These are phyloP conservation scores for Tetropium fuscum DNA, from an alignment of 2,888 invertebrate genomes.

Conservation along the genomic window DNA sequence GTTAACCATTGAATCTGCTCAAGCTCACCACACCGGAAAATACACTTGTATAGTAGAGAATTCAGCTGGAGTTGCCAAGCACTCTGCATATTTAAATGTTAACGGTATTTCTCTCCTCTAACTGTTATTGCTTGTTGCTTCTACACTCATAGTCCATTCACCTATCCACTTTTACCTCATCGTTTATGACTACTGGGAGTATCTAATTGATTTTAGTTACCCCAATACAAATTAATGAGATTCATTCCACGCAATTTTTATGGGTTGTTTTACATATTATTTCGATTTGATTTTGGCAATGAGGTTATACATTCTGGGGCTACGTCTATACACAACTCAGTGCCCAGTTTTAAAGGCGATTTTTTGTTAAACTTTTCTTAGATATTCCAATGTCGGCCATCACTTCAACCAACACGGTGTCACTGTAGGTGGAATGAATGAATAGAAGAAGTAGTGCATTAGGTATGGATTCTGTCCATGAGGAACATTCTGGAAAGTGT, in stretches of 20 bases:
- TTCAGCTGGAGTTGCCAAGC: constrained; percentile 74
- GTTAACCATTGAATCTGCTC: constrained; percentile 68
- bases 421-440: constrained; percentile 45
- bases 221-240: too few species aligned
- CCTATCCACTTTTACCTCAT: not conserved
- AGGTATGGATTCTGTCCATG: constrained; percentile 67
- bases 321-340: constrained; percentile 74
- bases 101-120: constrained; percentile 69
- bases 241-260: too few species aligned
- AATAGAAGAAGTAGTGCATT: constrained; percentile 46
- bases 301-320: constrained; percentile 76
- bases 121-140: not conserved
- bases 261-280: too few species aligned
- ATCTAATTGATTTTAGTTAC: not conserved
- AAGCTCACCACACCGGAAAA: constrained; percentile 67
- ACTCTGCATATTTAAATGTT: constrained; percentile 74
- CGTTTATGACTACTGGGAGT: not conserved
- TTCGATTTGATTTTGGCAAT: constrained; percentile 71
- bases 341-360: constrained; percentile 82
- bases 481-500: constrained; percentile 73
- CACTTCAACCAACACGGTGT: constrained; percentile 60
- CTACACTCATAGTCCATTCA: not conserved
- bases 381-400: constrained; percentile 75
- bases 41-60: constrained; percentile 74
- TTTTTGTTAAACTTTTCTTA: constrained; percentile 81